These are phyloP conservation scores for Cassiopea andromeda DNA, from an alignment of 30 jellyfish, hydroid and myxozoan genomes.

Conservation along the genomic window DNA sequence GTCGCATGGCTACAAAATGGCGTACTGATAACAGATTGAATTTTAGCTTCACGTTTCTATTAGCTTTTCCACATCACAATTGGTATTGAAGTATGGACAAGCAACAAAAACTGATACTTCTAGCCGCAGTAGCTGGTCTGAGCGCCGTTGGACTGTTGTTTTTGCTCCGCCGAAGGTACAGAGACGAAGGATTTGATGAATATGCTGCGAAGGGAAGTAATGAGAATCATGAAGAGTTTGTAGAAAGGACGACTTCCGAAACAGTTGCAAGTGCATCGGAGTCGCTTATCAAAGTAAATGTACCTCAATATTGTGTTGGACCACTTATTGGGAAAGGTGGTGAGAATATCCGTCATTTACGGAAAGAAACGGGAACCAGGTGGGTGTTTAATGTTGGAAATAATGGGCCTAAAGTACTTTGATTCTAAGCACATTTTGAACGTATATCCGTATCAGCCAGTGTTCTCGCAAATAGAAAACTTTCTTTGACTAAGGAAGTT, in stretches of 20 bases:
- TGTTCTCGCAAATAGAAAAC: too few species aligned
- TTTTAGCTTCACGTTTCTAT: not conserved
- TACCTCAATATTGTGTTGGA: conserved; percentile 85
- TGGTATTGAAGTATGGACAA: conserved; percentile 43
- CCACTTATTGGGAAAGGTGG: conserved; percentile 90
- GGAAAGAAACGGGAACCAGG: conserved; percentile 87
- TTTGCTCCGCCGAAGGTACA: conserved; percentile 36
- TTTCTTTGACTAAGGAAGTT: too few species aligned
- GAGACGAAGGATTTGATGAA: conserved; percentile 21
- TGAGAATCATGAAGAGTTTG: conserved; percentile 34
- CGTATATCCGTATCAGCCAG: too few species aligned
- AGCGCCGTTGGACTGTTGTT: conserved; percentile 73
- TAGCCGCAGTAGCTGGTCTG: conserved; percentile 78
- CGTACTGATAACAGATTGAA: not conserved
- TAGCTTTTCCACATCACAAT: not conserved
- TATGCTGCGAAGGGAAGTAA: not conserved
- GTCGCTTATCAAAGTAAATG: conserved; percentile 51
- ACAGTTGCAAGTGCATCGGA: conserved; percentile 73
- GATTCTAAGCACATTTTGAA: too few species aligned
- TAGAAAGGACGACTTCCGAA: conserved; percentile 71
- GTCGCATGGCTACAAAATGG: not conserved
- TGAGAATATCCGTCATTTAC: conserved; percentile 67
- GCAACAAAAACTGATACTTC: conserved; percentile 62
- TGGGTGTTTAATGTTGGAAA: conserved; percentile 2
- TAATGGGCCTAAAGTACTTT: not conserved